Conservation (phyloP, 2,797 vertebrate genomes). For the Paedocypris micromegethes region DNA sequence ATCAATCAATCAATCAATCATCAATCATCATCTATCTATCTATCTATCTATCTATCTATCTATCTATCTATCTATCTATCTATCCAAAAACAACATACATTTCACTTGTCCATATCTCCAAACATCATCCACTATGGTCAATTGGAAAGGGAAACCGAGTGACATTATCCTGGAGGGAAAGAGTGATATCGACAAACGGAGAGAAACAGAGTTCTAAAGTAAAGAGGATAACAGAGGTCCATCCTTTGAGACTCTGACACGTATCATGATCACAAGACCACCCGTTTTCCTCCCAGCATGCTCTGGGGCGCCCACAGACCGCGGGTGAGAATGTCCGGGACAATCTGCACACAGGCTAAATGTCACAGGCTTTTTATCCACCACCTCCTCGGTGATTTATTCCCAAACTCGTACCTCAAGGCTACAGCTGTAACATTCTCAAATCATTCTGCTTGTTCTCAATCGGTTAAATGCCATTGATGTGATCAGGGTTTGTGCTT, state of each 20-base stretch:
- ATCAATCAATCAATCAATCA: too few species aligned
- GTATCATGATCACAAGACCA: conserved; percentile 26
- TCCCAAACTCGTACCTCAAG: conserved; percentile 21
- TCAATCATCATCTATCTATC: too few species aligned
- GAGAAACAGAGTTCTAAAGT: conserved; percentile 5
- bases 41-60: too few species aligned
- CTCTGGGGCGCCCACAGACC: conserved; percentile 16
- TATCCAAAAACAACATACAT: not conserved
- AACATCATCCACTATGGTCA: conserved; percentile 7
- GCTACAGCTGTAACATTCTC: conserved; percentile 15
- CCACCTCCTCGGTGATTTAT: conserved; percentile 17
- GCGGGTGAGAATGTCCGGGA: conserved; percentile 1
- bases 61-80: too few species aligned
- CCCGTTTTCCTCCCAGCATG: conserved; percentile 31
- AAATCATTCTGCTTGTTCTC: conserved; percentile 10
- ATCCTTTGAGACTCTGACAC: conserved; percentile 23
- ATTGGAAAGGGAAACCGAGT: conserved; percentile 13
- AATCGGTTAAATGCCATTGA: conserved; percentile 26
- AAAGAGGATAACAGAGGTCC: conserved; percentile 14
- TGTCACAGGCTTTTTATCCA: conserved; percentile 28
- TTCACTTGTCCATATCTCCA: not conserved
- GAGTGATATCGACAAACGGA: not conserved
- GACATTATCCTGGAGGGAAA: conserved; percentile 14
- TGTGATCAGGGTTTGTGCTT: conserved; percentile 23
- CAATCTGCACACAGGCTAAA: conserved; percentile 18